Evolutionary conservation across 2,797 vertebrate species (phyloP).

Genomic region (Ctenopoma multispine): DNA sequence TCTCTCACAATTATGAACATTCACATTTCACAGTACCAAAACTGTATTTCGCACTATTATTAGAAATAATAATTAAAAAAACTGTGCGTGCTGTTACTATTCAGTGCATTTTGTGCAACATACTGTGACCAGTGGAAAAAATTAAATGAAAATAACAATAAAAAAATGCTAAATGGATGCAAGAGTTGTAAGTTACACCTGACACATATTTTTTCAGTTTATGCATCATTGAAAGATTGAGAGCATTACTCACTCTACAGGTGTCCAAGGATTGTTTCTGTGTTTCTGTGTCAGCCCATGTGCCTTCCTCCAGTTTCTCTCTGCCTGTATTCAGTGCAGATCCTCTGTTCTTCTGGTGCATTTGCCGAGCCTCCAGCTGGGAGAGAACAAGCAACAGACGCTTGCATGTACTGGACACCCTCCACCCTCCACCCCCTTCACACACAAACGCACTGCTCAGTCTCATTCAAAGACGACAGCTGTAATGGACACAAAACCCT

Average conservation of each 20-base stretch:
- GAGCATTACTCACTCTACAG: slow-evolving; percentile 52
- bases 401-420: slow-evolving; percentile 37
- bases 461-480: slow-evolving; percentile 52
- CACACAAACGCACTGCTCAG: slow-evolving; percentile 12
- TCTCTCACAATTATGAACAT: no score
- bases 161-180: neutral
- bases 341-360: slow-evolving; percentile 44
- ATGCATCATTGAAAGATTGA: neutral
- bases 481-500: slow-evolving; percentile 48
- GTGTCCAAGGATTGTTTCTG: slow-evolving; percentile 33
- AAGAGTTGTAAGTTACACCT: no score
- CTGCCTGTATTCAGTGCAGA: slow-evolving; percentile 21
- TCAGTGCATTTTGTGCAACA: neutral
- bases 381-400: slow-evolving; percentile 39
- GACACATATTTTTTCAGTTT: neutral
- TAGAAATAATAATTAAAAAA: no score
- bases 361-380: slow-evolving; percentile 46
- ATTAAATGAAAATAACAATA: no score
- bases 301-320: slow-evolving; percentile 18
- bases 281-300: slow-evolving; percentile 43
- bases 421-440: slow-evolving; percentile 18
- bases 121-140: no score
- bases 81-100: neutral
- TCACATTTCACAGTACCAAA: no score
- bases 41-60: neutral